Conservation (phyloP, 1,140 invertebrate genomes). For the Tachypleus tridentatus region DNA sequence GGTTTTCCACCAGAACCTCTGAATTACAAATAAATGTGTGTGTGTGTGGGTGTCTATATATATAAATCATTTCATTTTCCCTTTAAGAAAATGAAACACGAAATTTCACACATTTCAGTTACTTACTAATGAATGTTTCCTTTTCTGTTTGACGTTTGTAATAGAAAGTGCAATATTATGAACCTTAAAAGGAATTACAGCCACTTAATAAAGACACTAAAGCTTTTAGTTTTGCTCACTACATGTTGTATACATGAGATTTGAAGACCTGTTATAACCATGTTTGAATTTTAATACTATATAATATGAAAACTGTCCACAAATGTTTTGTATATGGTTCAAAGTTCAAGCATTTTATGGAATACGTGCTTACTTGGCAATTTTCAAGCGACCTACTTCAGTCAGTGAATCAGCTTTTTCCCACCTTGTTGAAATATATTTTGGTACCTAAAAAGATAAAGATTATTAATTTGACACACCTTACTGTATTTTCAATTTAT, state of each 20-base stretch:
- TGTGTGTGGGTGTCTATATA: background rate
- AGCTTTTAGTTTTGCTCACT: no score
- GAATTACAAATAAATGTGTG: background rate
- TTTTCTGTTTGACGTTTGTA: no score
- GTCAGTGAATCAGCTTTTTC: slow-evolving; percentile 61
- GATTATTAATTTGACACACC: slow-evolving; percentile 5
- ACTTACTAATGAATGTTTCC: background rate
- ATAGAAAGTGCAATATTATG: no score
- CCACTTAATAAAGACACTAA: no score
- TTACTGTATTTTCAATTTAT: no score
- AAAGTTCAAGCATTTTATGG: background rate
- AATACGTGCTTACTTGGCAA: slow-evolving; percentile 45
- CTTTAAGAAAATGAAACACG: slow-evolving; percentile 7
- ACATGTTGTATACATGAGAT: no score
- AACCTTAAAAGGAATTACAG: no score
- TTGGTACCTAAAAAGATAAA: slow-evolving; percentile 49
- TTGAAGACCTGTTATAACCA: no score
- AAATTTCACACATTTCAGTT: slow-evolving; percentile 1
- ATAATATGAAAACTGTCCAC: no score
- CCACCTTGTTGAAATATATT: slow-evolving; percentile 87
- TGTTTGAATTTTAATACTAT: no score
- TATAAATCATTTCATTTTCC: background rate
- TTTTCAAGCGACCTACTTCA: slow-evolving; percentile 66
- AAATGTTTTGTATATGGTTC: no score
- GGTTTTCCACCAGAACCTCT: slow-evolving; percentile 46